Percentiles rank a stretch among this genome's conserved stretches.
Conservation (phyloP, 2,888 invertebrate species). For the Tromatobia lineatoria region DNA sequence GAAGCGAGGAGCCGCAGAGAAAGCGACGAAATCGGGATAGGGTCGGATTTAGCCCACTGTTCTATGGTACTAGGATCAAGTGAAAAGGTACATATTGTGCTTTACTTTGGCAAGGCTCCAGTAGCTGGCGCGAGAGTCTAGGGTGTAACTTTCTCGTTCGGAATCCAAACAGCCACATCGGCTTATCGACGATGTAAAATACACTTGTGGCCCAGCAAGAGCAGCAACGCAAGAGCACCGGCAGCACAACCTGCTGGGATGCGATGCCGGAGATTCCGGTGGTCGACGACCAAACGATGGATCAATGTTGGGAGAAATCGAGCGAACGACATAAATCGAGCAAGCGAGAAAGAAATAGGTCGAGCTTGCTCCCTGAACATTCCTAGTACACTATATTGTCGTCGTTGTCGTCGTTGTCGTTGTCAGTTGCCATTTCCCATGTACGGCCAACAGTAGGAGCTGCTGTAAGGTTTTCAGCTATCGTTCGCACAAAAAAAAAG, state of each 20-base stretch:
- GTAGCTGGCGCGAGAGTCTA: slow-evolving; percentile 50
- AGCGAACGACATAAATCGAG: slow-evolving; percentile 41
- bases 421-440: slow-evolving; percentile 58
- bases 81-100: slow-evolving; percentile 69
- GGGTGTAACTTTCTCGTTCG: slow-evolving; percentile 71
- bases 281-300: slow-evolving; percentile 30
- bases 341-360: slow-evolving; percentile 14
- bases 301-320: slow-evolving; percentile 40
- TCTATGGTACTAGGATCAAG: slow-evolving; percentile 47
- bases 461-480: slow-evolving; percentile 16
- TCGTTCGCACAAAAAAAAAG: slow-evolving; percentile 32
- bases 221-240: slow-evolving; percentile 1
- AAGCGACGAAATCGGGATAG: slow-evolving; percentile 35
- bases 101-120: slow-evolving; percentile 74
- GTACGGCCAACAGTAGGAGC: slow-evolving; percentile 14
- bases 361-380: slow-evolving; percentile 16
- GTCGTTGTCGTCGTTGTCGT: slow-evolving; percentile 7
- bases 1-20: slow-evolving; percentile 24
- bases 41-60: slow-evolving; percentile 39
- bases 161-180: slow-evolving; percentile 72
- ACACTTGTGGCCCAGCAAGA: slow-evolving; percentile 54
- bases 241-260: slow-evolving; percentile 3
- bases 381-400: neutral
- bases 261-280: slow-evolving; percentile 21
- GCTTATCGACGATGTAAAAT: slow-evolving; percentile 71